These are phyloP conservation scores for Aphelenchoides bicaudatus DNA, from an alignment of 2,888 invertebrate genomes.

Conservation along the genomic window DNA sequence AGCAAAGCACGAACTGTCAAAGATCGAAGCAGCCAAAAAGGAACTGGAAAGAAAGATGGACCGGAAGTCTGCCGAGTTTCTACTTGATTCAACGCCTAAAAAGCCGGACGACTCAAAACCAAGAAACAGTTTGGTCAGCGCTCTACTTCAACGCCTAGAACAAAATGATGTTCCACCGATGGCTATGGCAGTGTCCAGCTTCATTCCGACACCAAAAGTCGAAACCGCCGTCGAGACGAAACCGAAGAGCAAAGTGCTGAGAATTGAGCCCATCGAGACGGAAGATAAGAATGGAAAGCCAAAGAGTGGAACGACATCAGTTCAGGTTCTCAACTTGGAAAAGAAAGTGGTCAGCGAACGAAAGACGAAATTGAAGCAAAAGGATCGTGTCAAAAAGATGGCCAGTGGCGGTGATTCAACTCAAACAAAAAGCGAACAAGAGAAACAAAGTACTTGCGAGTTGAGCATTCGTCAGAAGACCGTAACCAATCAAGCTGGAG, in stretches of 20 bases:
- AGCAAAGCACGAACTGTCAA: no score
- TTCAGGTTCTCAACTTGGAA: slow-evolving; percentile 25
- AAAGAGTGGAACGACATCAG: neutral
- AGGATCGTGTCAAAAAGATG: slow-evolving; percentile 18
- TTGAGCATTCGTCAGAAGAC: neutral
- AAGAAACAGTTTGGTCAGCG: no score
- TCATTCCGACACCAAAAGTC: slow-evolving; percentile 17
- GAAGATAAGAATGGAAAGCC: slow-evolving; percentile 12
- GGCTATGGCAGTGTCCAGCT: slow-evolving; percentile 26
- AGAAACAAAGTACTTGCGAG: neutral
- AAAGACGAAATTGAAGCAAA: slow-evolving; percentile 29
- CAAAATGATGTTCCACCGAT: slow-evolving; percentile 26
- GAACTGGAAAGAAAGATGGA: slow-evolving; percentile 1
- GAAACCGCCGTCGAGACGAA: slow-evolving; percentile 8
- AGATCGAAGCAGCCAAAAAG: neutral
- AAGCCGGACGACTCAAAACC: neutral
- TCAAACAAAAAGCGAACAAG: no score
- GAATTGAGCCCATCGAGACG: slow-evolving; percentile 17
- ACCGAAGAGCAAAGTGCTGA: neutral
- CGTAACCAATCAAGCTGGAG: slow-evolving; percentile 3
- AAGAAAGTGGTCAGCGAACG: slow-evolving; percentile 31
- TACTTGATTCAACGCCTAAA: neutral
- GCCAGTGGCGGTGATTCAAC: neutral
- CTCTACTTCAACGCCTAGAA: slow-evolving; percentile 13
- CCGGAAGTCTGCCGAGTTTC: no score